Evolutionary conservation across 1,140 invertebrate species (phyloP).

Genomic region (Trissolcus basalis): DNA sequence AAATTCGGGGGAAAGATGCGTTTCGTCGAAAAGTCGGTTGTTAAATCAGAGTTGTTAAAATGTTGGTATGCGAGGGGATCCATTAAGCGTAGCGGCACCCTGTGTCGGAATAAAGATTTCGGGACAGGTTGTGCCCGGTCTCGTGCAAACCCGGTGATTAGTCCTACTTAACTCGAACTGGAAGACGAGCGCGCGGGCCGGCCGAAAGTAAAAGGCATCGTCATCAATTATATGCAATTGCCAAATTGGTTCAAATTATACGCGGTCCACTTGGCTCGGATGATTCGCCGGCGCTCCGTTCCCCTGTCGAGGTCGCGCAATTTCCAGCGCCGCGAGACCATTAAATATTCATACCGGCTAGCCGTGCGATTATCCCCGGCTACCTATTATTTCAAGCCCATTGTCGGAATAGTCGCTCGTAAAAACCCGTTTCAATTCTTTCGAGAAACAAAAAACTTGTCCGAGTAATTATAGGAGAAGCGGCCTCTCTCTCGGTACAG

Average conservation of each 20-base stretch:
- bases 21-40: conserved; percentile 20
- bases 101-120: conserved; percentile 52
- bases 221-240: conserved; percentile 75
- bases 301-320: conserved; percentile 21
- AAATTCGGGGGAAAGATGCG: conserved; percentile 30
- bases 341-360: conserved; percentile 40
- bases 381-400: conserved; percentile 40
- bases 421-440: conserved; percentile 21
- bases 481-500: neutral
- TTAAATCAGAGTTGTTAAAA: conserved; percentile 36
- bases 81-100: conserved; percentile 40
- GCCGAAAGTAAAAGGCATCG: conserved; percentile 69
- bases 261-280: conserved; percentile 54
- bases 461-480: conserved; percentile 6
- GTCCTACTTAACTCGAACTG: conserved; percentile 70
- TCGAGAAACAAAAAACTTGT: conserved; percentile 10
- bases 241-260: conserved; percentile 74
- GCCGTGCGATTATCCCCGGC: conserved; percentile 27
- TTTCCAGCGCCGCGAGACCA: conserved; percentile 18
- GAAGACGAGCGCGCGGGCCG: conserved; percentile 58
- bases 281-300: conserved; percentile 32
- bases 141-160: conserved; percentile 69
- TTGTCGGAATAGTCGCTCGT: conserved; percentile 37
- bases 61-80: conserved; percentile 40
- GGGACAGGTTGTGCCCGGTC: conserved; percentile 59